Evolutionary conservation across 2,888 invertebrate species (phyloP).

Genomic region (Hirtodrosophila trivittata): DNA sequence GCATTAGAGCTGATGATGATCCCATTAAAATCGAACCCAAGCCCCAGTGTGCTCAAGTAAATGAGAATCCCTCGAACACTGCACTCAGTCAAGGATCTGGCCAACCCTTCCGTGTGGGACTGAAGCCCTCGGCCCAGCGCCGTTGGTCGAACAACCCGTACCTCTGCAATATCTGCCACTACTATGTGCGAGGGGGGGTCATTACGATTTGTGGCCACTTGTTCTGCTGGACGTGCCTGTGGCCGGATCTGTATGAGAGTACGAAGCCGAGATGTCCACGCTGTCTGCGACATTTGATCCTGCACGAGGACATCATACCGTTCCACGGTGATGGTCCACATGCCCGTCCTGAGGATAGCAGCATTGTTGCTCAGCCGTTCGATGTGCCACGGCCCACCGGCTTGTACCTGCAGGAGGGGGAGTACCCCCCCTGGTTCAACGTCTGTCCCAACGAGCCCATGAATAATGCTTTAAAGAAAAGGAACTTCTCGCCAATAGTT

Average conservation of each 20-base stretch:
- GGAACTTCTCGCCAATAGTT: neutral
- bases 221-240: constrained; percentile 62
- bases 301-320: constrained; percentile 62
- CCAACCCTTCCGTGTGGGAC: too few species aligned
- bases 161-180: constrained; percentile 37
- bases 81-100: too few species aligned
- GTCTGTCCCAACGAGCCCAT: constrained; percentile 7
- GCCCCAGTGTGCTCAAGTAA: too few species aligned
- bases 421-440: constrained; percentile 39
- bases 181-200: constrained; percentile 38
- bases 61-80: too few species aligned
- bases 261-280: constrained; percentile 28
- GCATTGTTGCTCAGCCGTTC: constrained; percentile 35
- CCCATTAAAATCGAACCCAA: too few species aligned
- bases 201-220: constrained; percentile 64
- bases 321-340: constrained; percentile 47
- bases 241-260: constrained; percentile 18
- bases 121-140: too few species aligned
- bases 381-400: constrained; percentile 53
- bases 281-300: constrained; percentile 27
- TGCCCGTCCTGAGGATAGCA: neutral
- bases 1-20: too few species aligned
- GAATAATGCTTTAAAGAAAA: neutral
- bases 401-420: constrained; percentile 11
- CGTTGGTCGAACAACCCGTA: too few species aligned